These are phyloP conservation scores for Cardiocondyla obscurior DNA, from an alignment of 1,140 invertebrate genomes.

Conservation along the genomic window DNA sequence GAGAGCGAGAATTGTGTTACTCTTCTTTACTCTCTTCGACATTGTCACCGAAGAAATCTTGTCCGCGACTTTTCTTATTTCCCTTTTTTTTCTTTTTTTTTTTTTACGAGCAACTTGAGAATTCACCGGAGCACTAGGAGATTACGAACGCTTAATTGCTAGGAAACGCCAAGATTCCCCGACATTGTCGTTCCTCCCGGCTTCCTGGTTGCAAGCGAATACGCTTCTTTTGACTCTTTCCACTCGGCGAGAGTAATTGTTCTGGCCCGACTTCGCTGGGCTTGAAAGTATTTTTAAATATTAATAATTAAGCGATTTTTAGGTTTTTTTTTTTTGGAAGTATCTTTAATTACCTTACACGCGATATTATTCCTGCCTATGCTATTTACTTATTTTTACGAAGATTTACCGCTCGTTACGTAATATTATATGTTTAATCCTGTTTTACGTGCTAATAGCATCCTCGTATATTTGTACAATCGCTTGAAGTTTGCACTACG, in stretches of 20 bases:
- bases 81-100: no score
- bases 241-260: slow-evolving; percentile 39
- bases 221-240: slow-evolving; percentile 18
- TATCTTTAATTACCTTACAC: slow-evolving; percentile 8
- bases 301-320: background rate
- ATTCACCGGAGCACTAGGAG: slow-evolving; percentile 6
- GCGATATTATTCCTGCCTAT: background rate
- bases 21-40: slow-evolving; percentile 2
- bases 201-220: background rate
- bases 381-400: background rate
- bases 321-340: background rate
- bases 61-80: slow-evolving; percentile 12
- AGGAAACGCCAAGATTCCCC: slow-evolving; percentile 25
- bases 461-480: slow-evolving; percentile 3
- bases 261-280: slow-evolving; percentile 1
- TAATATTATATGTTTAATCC: background rate
- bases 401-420: background rate
- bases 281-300: slow-evolving; percentile 9
- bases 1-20: background rate
- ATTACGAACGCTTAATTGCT: slow-evolving; percentile 50
- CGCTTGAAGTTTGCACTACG: background rate
- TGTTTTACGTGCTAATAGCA: background rate
- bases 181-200: slow-evolving; percentile 31
- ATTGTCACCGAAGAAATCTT: slow-evolving; percentile 37
- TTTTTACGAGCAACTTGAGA: slow-evolving; percentile 42